Evolutionary conservation across 2,888 invertebrate genomes (phyloP).

Genomic region (Linyphia triangularis): DNA sequence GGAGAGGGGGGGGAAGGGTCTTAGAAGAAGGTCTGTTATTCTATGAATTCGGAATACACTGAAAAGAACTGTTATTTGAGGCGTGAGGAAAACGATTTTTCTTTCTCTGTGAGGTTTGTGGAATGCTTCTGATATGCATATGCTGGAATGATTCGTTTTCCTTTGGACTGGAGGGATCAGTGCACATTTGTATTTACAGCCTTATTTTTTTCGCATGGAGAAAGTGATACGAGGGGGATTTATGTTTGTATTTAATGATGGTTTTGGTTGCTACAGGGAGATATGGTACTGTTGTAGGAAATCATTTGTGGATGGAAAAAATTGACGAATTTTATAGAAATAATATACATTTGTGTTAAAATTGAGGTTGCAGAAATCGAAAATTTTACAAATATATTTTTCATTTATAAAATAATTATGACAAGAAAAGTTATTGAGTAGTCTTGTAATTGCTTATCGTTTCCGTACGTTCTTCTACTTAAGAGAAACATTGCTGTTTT

Average conservation of each 20-base stretch:
- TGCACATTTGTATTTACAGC: background rate
- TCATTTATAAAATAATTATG: too few species aligned
- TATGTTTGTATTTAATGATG: background rate
- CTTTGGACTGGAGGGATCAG: background rate
- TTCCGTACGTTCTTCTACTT: too few species aligned
- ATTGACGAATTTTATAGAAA: too few species aligned
- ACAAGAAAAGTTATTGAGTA: too few species aligned
- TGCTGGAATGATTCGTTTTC: background rate
- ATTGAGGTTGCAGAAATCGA: too few species aligned
- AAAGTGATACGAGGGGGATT: background rate
- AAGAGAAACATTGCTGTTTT: too few species aligned
- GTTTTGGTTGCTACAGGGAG: too few species aligned
- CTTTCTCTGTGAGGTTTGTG: background rate
- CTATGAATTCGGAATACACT: background rate
- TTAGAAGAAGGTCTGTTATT: constrained; percentile 12
- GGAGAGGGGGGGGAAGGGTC: background rate
- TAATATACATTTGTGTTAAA: too few species aligned
- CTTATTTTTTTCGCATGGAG: background rate
- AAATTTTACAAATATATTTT: too few species aligned
- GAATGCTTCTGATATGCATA: constrained; percentile 6
- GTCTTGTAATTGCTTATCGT: too few species aligned
- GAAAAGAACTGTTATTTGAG: constrained; percentile 45
- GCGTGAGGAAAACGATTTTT: constrained; percentile 62
- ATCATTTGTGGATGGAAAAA: too few species aligned
- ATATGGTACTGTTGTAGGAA: too few species aligned